Evolutionary conservation across 1,140 invertebrate genomes (phyloP).

Genomic region (Papilio dardanus): DNA sequence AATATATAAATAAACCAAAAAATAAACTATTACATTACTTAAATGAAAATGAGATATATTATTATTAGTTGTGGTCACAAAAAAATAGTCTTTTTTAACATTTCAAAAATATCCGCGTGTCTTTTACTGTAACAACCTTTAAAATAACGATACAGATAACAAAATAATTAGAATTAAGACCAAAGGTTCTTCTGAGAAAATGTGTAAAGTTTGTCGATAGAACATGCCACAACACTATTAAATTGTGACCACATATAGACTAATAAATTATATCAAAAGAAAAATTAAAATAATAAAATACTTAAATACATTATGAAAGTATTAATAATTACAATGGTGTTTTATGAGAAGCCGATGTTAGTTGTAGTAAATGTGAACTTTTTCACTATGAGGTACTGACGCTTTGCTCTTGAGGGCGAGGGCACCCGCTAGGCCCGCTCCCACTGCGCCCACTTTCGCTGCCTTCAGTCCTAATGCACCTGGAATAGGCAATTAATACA

Average conservation of each 20-base stretch:
- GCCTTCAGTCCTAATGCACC: conserved; percentile 72
- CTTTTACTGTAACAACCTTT: neutral
- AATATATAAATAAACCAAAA: neutral
- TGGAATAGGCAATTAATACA: conserved; percentile 46
- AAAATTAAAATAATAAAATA: conserved; percentile 12
- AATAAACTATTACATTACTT: neutral
- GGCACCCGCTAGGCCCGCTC: conserved; percentile 65
- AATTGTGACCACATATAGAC: conserved; percentile 6
- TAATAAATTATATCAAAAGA: neutral
- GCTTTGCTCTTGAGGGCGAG: conserved; percentile 67
- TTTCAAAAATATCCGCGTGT: neutral
- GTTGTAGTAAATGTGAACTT: conserved; percentile 40
- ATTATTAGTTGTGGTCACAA: neutral
- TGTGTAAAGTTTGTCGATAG: neutral
- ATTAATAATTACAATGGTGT: conserved; percentile 31
- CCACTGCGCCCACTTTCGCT: conserved; percentile 70
- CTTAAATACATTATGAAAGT: conserved; percentile 13
- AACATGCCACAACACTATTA: neutral
- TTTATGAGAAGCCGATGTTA: conserved; percentile 38
- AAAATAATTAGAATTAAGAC: neutral
- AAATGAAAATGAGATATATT: neutral
- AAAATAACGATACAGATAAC: neutral
- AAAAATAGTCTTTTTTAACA: neutral
- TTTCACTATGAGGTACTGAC: conserved; percentile 52
- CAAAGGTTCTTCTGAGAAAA: neutral